Base-by-base conservation (phyloP, 2,888 invertebrate species). In the Drosophila vallismaia region DNA sequence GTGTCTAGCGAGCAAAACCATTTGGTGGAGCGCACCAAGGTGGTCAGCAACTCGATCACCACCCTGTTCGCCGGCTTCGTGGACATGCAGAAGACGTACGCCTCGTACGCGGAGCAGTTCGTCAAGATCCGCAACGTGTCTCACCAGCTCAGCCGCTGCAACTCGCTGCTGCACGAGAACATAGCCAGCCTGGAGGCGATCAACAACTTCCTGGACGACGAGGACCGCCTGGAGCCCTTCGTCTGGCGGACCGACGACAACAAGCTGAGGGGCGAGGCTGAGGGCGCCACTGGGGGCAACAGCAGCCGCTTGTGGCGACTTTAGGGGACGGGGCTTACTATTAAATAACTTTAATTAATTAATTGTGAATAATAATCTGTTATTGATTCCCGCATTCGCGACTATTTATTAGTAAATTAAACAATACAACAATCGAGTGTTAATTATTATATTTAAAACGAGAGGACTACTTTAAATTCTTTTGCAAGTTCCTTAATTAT, bases 201-300 rank as follows among this genome's bases (percentile, higher is more conserved):
- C 46, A 98, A 98, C 88, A 94, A 95, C 83, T 92, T 95, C 74
- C 92, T 98, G 33, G 97, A 97, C 28, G 93, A 95, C 50, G 95
- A 95, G 14, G 96, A 97, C 78, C 93, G 97, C 10, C 92, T 98
- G 42, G 97, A 97, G 89, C 96, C 97, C 0, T 98, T 98, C 89
- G 94, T 96, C 0, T 97, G 97, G 97, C 96, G 95, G n/a, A 95
- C 95, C 9, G 95, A 95, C 76, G 89, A 90, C 50, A 89, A 86
- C 51, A 89, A 89, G 60, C 51, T 84, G 60, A 74, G 88, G 3
- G 89, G 89, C 12, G 86, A 88, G 60, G 89, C 89, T 1, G 89
- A 89, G 42, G 87, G 88, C 4, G 87, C 87, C 26, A 79, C 71
- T 8, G 88, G 86, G 0, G 75, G 76, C 31, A 77, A 79, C 10